These are phyloP conservation scores for Julus scandinavius DNA, from an alignment of 2,888 invertebrate genomes.

Conservation along the genomic window DNA sequence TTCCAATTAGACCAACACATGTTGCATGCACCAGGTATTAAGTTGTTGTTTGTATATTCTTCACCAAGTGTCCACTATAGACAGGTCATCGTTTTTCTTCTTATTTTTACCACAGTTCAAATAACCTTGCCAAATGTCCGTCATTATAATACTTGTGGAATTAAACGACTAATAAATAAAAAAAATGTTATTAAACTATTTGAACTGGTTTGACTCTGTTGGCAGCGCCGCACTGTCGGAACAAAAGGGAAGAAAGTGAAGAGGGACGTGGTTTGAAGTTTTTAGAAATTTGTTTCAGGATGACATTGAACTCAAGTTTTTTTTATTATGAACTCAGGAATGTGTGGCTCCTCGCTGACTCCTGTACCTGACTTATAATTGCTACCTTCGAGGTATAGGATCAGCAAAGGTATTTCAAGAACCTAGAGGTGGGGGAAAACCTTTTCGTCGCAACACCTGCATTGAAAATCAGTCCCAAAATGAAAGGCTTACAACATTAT, in stretches of 20 bases:
- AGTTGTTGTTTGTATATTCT: no score
- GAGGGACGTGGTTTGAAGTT: not conserved
- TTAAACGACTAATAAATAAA: not conserved
- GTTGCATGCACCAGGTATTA: no score
- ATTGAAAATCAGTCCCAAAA: constrained; percentile 11
- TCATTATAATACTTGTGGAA: not conserved
- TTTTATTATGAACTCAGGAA: constrained; percentile 20
- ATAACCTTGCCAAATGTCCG: not conserved
- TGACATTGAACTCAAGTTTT: constrained; percentile 32
- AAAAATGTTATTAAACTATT: not conserved
- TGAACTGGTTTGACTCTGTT: constrained; percentile 8
- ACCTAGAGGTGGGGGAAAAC: not conserved
- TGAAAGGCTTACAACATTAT: not conserved
- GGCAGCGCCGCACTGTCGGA: not conserved
- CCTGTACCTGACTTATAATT: not conserved
- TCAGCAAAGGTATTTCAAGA: not conserved
- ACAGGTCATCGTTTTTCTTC: not conserved
- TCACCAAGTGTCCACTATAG: not conserved
- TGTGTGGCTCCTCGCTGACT: not conserved
- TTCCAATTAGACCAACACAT: no score
- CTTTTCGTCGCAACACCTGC: not conserved
- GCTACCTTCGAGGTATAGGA: not conserved
- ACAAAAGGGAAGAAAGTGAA: not conserved
- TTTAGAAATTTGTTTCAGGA: not conserved
- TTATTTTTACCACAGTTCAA: not conserved